Percentiles rank a stretch among this genome's conserved stretches.
Evolutionary conservation across 2,113 vertebrate species (phyloP).

Genomic region (Callocephalon fimbriatum): DNA sequence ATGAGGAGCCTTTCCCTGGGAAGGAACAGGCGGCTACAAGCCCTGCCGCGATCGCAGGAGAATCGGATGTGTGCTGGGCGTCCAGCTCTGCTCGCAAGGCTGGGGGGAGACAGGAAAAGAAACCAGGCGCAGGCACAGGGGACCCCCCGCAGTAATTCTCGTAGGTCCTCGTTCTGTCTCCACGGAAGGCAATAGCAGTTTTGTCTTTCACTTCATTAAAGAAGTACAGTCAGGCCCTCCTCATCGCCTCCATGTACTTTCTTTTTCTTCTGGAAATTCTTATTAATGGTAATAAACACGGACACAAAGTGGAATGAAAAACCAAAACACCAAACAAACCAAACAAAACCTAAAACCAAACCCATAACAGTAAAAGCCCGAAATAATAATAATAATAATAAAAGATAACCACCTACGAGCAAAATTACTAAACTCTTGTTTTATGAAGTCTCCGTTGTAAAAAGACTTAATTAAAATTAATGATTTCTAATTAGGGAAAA

Average conservation of each 20-base stretch:
- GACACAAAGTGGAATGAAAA: background rate
- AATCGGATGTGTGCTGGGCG: rapidly evolving
- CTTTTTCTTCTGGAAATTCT: background rate
- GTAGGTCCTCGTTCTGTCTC: background rate
- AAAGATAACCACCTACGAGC: background rate
- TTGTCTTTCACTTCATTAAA: background rate
- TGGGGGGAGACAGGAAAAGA: background rate
- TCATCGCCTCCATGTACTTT: background rate
- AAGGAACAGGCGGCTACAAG: background rate
- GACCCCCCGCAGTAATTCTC: background rate
- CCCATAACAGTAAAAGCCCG: background rate
- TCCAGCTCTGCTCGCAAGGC: background rate
- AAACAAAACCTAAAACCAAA: background rate
- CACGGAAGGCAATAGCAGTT: background rate
- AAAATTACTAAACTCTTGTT: background rate
- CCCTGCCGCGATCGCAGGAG: background rate
- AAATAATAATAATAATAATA: background rate
- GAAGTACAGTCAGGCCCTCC: background rate
- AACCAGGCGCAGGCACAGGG: background rate
- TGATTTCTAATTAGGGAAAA: background rate
- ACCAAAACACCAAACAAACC: background rate
- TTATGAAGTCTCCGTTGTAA: background rate
- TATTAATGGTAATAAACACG: background rate
- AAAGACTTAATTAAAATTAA: background rate
- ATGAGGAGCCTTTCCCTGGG: background rate